Percentiles rank a stretch among this genome's conserved stretches.
phyloP scores from a whole-genome alignment of 2,888 invertebrate genomes.

The Ashinkailepas kermadecensis region DNA sequence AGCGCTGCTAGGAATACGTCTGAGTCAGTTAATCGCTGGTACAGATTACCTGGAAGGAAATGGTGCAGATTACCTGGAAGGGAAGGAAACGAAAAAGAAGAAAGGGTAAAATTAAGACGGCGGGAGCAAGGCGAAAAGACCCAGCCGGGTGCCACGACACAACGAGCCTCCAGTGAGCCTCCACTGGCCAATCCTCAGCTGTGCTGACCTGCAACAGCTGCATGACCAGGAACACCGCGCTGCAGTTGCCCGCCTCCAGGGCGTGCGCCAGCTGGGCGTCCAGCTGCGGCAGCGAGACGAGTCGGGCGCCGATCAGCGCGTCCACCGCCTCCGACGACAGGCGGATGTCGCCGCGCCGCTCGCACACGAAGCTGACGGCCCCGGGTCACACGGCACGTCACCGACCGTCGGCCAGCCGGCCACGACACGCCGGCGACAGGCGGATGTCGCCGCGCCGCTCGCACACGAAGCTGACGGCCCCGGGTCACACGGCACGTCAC shows the following conservation, averaged over 20 bases:
- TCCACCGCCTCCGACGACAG: conserved; percentile 82
- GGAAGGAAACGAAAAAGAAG: no score
- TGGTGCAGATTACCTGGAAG: no score
- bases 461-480: conserved; percentile 42
- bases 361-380: conserved; percentile 48
- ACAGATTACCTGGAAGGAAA: no score
- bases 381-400: neutral
- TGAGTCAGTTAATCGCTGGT: no score
- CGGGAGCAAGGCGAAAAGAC: no score
- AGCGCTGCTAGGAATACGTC: no score
- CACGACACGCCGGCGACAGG: conserved; percentile 51
- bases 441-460: conserved; percentile 83
- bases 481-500: neutral
- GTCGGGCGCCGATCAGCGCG: conserved; percentile 70
- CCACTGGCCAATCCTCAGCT: neutral
- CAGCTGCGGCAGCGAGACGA: conserved; percentile 71
- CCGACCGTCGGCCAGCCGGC: neutral
- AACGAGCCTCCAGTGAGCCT: neutral
- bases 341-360: conserved; percentile 74
- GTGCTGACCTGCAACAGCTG: conserved; percentile 62
- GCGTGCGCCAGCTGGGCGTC: conserved; percentile 73
- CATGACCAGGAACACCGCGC: conserved; percentile 79
- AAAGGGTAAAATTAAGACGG: no score
- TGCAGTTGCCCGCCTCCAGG: conserved; percentile 58
- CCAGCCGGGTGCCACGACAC: conserved; percentile 29